phyloP scores from a whole-genome alignment of 1,140 invertebrate species.

The Anadara kagoshimensis region DNA sequence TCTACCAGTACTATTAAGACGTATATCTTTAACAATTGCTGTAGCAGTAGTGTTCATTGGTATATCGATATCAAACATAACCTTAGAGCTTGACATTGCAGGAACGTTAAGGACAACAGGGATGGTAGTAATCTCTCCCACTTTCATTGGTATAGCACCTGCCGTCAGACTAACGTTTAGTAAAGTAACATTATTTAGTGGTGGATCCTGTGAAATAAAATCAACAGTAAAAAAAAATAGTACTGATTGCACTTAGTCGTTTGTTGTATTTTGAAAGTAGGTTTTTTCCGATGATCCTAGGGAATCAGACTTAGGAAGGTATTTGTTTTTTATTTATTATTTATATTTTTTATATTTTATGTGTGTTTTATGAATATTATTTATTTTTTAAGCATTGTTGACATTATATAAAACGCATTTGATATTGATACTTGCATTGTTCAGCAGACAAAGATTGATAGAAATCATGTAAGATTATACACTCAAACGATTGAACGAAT shows the following conservation, averaged over 20 bases:
- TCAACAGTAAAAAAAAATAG: slow-evolving; percentile 4
- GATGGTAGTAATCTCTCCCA: slow-evolving; percentile 36
- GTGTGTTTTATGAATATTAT: no score
- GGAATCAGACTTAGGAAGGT: no score
- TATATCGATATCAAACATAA: slow-evolving; percentile 43
- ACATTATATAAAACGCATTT: no score
- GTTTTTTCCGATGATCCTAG: no score
- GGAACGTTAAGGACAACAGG: slow-evolving; percentile 39
- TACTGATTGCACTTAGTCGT: neutral
- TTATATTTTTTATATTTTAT: no score
- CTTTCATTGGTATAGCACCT: slow-evolving; percentile 25
- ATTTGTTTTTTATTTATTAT: no score
- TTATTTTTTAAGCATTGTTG: no score
- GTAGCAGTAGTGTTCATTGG: slow-evolving; percentile 44
- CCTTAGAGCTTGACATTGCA: slow-evolving; percentile 35
- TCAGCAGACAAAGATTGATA: no score
- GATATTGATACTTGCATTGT: no score
- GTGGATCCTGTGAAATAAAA: slow-evolving; percentile 17
- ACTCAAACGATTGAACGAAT: no score
- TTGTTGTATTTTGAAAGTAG: no score
- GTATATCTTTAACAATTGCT: slow-evolving; percentile 47
- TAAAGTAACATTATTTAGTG: slow-evolving; percentile 28
- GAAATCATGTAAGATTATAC: no score
- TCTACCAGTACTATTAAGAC: slow-evolving; percentile 46
- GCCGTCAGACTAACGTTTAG: slow-evolving; percentile 34